Conservation (phyloP, 2,113 vertebrate genomes). For the Pelecanoides urinatrix region DNA sequence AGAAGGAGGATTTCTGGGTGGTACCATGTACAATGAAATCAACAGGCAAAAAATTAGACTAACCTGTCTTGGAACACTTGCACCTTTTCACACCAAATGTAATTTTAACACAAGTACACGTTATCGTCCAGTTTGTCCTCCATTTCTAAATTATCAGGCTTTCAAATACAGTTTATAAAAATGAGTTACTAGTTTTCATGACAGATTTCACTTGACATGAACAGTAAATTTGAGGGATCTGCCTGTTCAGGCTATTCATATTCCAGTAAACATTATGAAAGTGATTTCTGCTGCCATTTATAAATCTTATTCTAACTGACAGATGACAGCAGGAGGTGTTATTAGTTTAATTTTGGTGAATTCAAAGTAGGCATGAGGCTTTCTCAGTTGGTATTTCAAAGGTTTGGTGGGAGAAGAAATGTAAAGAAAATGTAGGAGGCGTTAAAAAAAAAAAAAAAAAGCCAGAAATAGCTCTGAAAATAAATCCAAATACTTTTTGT, state of each 20-base stretch:
- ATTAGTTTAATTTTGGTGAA: slow-evolving; percentile 50
- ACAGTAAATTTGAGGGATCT: slow-evolving; percentile 11
- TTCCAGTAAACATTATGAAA: slow-evolving; percentile 22
- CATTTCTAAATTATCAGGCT: not conserved
- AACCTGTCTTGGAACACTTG: not conserved
- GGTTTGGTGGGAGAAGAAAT: slow-evolving; percentile 22
- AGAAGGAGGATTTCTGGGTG: not conserved
- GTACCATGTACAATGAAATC: not conserved
- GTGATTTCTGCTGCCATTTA: slow-evolving; percentile 45
- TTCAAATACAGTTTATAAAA: not conserved
- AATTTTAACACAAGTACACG: not conserved
- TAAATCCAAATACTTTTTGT: not conserved
- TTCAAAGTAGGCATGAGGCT: not conserved
- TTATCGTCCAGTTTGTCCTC: not conserved
- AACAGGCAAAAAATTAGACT: not conserved
- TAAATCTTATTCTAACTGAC: slow-evolving; percentile 22
- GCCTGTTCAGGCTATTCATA: slow-evolving; percentile 18
- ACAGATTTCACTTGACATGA: not conserved
- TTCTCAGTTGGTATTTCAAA: not conserved
- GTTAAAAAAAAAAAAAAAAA: not conserved
- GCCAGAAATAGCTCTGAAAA: not conserved
- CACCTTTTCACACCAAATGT: not conserved
- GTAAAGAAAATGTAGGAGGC: slow-evolving; percentile 36
- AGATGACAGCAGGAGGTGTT: slow-evolving; percentile 53
- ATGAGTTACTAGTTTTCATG: not conserved